Evolutionary conservation across 2,888 invertebrate genomes (phyloP), one percentile per base, ranked within the genome.

Genomic region (Trissoscelio sp.): DNA sequence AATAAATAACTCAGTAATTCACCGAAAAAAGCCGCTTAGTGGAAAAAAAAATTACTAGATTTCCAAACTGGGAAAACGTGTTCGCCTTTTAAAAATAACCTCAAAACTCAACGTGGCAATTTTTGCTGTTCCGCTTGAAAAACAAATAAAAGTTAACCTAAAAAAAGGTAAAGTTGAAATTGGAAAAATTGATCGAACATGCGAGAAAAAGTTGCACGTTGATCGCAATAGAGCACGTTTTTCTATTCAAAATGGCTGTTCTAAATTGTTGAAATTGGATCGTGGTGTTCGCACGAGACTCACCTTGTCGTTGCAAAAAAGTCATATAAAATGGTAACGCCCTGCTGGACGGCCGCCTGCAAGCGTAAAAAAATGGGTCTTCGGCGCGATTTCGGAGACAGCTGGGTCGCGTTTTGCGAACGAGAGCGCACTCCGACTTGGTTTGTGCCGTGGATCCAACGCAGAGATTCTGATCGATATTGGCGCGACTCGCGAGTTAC

Each of bases 271-370:
- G 89, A 89, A 89, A 88, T 90, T 88, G 89, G 87, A 85, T 20
- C 31, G 34, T 6, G 6, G 24, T 0, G 16, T 12, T 16, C 12
- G 1, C 39, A 46, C 16, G 3, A 69, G 86, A 93, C 95, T 95
- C 92, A 97, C 97, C 96, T 96, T 94, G 95, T 94, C 94, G 95
- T 95, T 95, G 96, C 96, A 95, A 96, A 96, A 96, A 97, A 97
- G 96, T 97, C 97, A 97, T 97, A 97, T 97, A 97, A 97, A 96
- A 96, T 94, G 94, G 94, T 96, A 95, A 94, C 96, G 95, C 96
- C 96, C 96, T 94, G 94, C 94, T 95, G 95, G 96, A 95, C 95
- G 96, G 94, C 88, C 91, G 90, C 91, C 87, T 91, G 87, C 85
- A 88, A 90, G 90, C 91, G 90, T 90, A 86, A 91, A 91, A 91